A percentile compares a stretch with the other conserved stretches of the same genome.
These are phyloP conservation scores for Micromussa lordhowensis DNA, from an alignment of 92 coral and sea anemone genomes.

Conservation along the genomic window DNA sequence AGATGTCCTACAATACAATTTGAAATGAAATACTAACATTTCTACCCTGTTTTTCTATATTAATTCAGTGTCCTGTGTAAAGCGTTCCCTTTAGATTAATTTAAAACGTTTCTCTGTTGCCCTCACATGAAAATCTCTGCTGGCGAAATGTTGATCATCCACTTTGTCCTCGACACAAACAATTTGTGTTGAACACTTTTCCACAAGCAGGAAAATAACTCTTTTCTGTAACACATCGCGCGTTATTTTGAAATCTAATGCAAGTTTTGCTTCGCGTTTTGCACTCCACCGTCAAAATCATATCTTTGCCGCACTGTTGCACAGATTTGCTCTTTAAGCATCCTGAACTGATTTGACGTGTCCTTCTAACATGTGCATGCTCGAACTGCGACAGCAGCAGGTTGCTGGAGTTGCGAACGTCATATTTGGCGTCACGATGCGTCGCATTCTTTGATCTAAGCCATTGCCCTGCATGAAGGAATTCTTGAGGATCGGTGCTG, in stretches of 20 bases:
- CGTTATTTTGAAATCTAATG: not conserved
- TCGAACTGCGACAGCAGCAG: not conserved
- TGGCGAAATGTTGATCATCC: not conserved
- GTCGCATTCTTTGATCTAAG: not conserved
- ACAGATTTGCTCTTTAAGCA: not conserved
- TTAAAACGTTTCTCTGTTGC: no score
- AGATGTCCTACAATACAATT: no score
- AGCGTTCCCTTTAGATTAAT: no score
- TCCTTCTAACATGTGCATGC: not conserved
- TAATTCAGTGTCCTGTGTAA: no score
- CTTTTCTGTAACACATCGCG: not conserved
- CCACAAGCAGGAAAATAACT: conserved; percentile 8
- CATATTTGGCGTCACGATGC: not conserved
- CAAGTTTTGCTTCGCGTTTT: not conserved
- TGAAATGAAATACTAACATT: no score
- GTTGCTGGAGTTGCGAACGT: not conserved
- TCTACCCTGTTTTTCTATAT: no score
- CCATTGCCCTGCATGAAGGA: not conserved
- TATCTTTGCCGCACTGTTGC: not conserved
- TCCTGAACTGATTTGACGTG: not conserved
- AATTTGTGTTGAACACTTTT: not conserved
- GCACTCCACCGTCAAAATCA: conserved; percentile 3
- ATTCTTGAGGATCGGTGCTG: not conserved
- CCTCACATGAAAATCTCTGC: no score
- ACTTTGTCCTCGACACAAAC: not conserved